phyloP scores from a whole-genome alignment of 2,888 invertebrate genomes.

The Rugalucina vietnamica region DNA sequence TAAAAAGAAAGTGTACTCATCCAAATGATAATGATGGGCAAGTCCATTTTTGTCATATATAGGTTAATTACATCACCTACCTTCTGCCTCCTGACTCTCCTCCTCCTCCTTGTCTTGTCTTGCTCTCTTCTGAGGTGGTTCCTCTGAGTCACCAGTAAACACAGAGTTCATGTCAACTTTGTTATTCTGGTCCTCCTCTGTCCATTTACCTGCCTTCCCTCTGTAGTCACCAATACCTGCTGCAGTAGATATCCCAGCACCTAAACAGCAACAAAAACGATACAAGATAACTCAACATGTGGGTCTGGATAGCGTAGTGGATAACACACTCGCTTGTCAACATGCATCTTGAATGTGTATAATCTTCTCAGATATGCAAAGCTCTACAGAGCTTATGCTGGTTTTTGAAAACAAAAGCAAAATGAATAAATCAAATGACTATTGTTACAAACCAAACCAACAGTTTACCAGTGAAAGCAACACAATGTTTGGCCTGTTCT shows the following conservation, averaged over 20 bases:
- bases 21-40: no score
- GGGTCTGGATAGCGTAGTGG: no score
- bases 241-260: conserved; percentile 81
- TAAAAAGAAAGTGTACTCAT: no score
- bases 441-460: no score
- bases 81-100: conserved; percentile 9
- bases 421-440: no score
- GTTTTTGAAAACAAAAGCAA: no score
- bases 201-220: conserved; percentile 81
- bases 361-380: no score
- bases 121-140: conserved; percentile 46
- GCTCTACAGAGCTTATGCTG: no score
- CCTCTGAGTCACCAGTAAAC: conserved; percentile 34
- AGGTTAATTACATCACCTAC: no score
- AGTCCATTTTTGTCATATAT: no score
- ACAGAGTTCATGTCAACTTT: conserved; percentile 52
- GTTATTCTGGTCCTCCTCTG: conserved; percentile 70
- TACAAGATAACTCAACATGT: not conserved
- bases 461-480: conserved; percentile 81
- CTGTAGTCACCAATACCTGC: conserved; percentile 78
- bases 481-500: conserved; percentile 72
- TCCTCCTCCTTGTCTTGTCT: conserved; percentile 8
- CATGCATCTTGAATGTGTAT: no score
- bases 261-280: conserved; percentile 46
- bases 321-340: no score